Percentiles rank a stretch among this genome's conserved stretches.
phyloP scores from a whole-genome alignment of 1,140 invertebrate species.

The Neuroterus valhalla region DNA sequence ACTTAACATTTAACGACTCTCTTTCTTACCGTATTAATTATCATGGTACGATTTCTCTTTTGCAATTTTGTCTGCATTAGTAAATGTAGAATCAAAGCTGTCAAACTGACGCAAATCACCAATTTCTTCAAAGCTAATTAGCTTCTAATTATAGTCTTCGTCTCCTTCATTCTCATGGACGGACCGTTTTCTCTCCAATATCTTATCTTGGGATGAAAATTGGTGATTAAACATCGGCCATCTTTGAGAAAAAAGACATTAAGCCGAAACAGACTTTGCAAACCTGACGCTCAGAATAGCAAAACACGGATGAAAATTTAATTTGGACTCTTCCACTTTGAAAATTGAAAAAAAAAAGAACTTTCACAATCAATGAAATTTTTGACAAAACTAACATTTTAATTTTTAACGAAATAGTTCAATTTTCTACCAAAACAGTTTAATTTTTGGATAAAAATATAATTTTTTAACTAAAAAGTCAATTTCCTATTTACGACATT shows the following conservation, averaged over 20 bases:
- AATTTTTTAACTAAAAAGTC: too few species aligned
- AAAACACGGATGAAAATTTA: too few species aligned
- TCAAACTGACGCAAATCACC: neutral
- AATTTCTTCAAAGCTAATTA: neutral
- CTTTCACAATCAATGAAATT: too few species aligned
- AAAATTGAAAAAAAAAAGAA: too few species aligned
- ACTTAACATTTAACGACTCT: slow-evolving; percentile 5
- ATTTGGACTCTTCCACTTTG: too few species aligned
- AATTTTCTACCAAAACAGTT: too few species aligned
- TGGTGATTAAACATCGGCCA: neutral
- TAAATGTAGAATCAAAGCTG: neutral
- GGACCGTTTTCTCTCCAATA: neutral
- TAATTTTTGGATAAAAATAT: too few species aligned
- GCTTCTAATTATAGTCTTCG: neutral
- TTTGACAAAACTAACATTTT: too few species aligned
- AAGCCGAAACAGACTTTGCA: too few species aligned
- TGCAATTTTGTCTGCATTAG: neutral
- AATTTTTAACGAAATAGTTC: too few species aligned
- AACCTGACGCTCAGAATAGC: too few species aligned
- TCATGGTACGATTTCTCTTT: neutral
- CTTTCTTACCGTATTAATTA: neutral
- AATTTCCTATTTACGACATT: too few species aligned
- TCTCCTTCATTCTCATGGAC: neutral
- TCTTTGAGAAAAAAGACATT: neutral
- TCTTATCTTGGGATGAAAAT: neutral